Conservation (phyloP, 2,888 invertebrate genomes). For the Agrochola litura region DNA sequence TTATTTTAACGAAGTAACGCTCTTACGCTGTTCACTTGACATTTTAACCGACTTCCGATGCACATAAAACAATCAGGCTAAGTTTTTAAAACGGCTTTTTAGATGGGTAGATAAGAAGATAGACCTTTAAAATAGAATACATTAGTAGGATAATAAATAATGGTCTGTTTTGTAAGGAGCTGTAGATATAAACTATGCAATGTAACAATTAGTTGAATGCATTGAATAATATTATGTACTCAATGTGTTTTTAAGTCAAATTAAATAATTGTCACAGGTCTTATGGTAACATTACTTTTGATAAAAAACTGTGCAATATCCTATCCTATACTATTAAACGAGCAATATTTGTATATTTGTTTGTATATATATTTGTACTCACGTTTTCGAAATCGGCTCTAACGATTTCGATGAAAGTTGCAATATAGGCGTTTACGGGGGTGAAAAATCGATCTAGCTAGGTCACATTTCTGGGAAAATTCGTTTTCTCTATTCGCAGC, state of each 20-base stretch:
- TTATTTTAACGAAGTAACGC: conserved; percentile 52
- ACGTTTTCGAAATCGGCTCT: no score
- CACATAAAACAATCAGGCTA: conserved; percentile 63
- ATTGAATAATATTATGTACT: neutral
- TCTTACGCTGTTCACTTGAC: conserved; percentile 39
- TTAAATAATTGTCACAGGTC: neutral
- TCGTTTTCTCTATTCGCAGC: no score
- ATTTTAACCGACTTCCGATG: conserved; percentile 61
- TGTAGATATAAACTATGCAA: conserved; percentile 20
- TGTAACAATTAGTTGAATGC: conserved; percentile 28
- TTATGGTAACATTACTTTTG: neutral
- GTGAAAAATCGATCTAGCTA: no score
- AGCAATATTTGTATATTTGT: no score
- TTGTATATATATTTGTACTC: no score
- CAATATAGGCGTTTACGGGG: no score
- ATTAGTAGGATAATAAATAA: conserved; percentile 51
- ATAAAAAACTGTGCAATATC: neutral
- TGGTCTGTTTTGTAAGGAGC: conserved; percentile 37
- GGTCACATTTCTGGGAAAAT: no score
- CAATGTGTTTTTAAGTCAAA: neutral
- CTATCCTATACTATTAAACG: no score
- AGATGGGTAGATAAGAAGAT: conserved; percentile 57
- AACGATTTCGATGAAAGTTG: no score
- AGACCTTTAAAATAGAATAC: conserved; percentile 57
- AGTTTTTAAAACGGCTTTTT: conserved; percentile 55